phyloP scores from a whole-genome alignment of 2,797 vertebrate species.

The Ispidina lecontei region DNA sequence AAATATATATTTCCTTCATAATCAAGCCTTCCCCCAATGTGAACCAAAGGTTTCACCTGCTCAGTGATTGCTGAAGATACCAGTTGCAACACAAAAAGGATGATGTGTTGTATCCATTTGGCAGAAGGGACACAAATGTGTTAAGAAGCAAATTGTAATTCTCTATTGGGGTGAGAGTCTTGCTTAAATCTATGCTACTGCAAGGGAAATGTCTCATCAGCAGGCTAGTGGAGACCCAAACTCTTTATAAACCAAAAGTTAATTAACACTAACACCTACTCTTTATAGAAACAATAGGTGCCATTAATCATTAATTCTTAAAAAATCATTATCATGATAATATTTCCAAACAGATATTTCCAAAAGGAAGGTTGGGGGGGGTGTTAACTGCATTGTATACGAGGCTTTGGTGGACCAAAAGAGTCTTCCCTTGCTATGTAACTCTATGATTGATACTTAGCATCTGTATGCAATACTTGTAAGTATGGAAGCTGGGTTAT shows the following conservation, averaged over 20 bases:
- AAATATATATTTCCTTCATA: background rate
- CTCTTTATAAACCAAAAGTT: background rate
- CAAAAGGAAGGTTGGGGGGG: background rate
- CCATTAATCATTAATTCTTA: background rate
- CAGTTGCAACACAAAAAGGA: background rate
- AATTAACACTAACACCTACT: background rate
- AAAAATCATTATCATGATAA: background rate
- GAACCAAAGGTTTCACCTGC: background rate
- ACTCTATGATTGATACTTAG: background rate
- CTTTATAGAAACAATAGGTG: background rate
- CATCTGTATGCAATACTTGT: background rate
- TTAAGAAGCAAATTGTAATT: background rate
- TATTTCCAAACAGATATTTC: background rate
- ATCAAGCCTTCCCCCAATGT: background rate
- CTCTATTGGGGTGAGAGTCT: background rate
- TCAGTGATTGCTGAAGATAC: background rate
- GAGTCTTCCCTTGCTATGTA: background rate
- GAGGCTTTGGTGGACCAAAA: background rate
- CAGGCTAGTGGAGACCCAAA: background rate
- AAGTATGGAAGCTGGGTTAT: background rate
- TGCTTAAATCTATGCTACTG: background rate
- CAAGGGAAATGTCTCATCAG: background rate
- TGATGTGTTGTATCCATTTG: background rate
- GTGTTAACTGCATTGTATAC: background rate
- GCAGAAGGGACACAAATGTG: background rate